phyloP scores from a whole-genome alignment of 2,797 vertebrate genomes.

The Xenentodon cancila region DNA sequence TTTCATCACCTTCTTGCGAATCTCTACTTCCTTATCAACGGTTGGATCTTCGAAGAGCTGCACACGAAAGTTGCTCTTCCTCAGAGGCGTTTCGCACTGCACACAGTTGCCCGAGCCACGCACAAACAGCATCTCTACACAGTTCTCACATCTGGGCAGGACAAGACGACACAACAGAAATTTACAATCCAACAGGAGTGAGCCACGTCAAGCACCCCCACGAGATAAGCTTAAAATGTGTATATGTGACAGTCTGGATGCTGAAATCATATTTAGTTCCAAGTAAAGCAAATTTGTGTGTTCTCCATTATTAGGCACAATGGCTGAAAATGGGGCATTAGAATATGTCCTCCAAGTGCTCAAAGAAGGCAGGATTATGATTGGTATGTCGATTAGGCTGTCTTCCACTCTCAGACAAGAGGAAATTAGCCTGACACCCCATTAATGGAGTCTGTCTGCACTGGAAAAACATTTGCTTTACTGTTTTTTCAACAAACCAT shows the following conservation, averaged over 20 bases:
- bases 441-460: conserved; percentile 64
- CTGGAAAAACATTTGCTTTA: conserved; percentile 71
- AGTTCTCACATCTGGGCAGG: conserved; percentile 91
- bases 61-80: conserved; percentile 96
- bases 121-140: conserved; percentile 96
- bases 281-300: conserved; percentile 41
- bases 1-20: conserved; percentile 97
- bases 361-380: conserved; percentile 65
- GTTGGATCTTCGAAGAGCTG: conserved; percentile 97
- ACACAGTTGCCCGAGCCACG: conserved; percentile 95
- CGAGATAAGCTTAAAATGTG: background rate
- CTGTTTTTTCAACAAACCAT: conserved; percentile 67
- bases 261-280: conserved; percentile 36
- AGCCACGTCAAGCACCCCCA: conserved; percentile 8
- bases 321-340: conserved; percentile 60
- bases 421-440: conserved; percentile 74
- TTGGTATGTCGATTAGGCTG: conserved; percentile 75
- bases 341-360: conserved; percentile 70
- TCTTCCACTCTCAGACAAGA: conserved; percentile 65
- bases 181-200: conserved; percentile 7
- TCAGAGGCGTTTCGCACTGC: conserved; percentile 92
- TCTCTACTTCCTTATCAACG: conserved; percentile 98
- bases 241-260: conserved; percentile 15
- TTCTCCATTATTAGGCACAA: conserved; percentile 47
- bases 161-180: conserved; percentile 1